These are phyloP conservation scores for Pica pica DNA, from an alignment of 2,113 vertebrate genomes.

Conservation along the genomic window DNA sequence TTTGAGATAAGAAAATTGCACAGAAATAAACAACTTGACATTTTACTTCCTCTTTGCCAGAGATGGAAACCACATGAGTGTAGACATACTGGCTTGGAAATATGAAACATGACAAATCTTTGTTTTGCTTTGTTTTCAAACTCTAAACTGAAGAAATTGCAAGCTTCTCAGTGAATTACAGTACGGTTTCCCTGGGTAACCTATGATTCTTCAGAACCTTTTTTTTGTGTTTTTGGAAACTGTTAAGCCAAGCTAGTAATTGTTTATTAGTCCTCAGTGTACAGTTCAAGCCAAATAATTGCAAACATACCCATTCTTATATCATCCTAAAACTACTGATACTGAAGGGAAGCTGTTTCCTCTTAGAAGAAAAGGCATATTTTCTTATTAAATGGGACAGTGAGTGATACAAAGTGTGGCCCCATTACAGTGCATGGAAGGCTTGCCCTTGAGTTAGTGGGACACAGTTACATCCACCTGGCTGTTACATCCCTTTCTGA, in stretches of 20 bases:
- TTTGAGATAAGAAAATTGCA: conserved; percentile 74
- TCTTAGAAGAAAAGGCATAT: not conserved
- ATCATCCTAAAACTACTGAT: conserved; percentile 9
- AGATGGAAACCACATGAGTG: conserved; percentile 68
- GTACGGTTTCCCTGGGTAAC: conserved; percentile 25
- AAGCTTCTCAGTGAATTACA: conserved; percentile 53
- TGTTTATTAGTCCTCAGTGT: conserved; percentile 50
- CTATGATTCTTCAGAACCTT: conserved; percentile 24
- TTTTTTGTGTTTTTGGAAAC: conserved; percentile 2
- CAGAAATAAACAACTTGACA: conserved; percentile 73
- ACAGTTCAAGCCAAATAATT: conserved; percentile 40
- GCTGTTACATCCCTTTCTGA: not conserved
- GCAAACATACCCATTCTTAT: not conserved
- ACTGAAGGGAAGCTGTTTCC: not conserved
- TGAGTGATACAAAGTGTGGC: not conserved
- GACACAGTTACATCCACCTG: not conserved
- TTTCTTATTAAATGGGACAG: not conserved
- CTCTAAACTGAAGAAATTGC: conserved; percentile 65
- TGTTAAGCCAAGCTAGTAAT: conserved; percentile 27
- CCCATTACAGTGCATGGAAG: not conserved
- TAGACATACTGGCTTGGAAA: conserved; percentile 49
- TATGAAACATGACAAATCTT: conserved; percentile 70
- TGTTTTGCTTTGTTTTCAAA: conserved; percentile 60
- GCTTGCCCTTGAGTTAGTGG: not conserved
- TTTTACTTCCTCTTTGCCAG: conserved; percentile 68